Conservation (phyloP, 2,797 vertebrate species). For the Cynopterus sphinx region DNA sequence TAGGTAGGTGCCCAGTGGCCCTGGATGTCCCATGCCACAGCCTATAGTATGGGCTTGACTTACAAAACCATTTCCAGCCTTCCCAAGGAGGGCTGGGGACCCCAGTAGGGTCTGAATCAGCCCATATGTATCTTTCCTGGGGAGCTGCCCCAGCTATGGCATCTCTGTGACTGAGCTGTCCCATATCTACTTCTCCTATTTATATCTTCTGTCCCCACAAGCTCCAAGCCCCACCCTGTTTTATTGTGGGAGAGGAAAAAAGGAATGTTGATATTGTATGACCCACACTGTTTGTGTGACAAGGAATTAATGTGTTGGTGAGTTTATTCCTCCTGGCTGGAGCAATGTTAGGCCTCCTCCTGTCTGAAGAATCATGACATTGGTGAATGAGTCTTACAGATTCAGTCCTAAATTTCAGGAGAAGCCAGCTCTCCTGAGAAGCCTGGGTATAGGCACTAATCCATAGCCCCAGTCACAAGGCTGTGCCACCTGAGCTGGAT, state of each 20-base stretch:
- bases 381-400: conserved; percentile 65
- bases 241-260: neutral
- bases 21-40: too few relatives aligned
- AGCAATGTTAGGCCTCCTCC: conserved; percentile 8
- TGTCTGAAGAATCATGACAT: conserved; percentile 32
- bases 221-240: neutral
- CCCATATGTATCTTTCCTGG: neutral
- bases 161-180: neutral
- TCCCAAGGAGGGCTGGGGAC: neutral
- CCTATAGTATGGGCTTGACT: rapidly evolving
- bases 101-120: neutral
- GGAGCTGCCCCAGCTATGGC: neutral
- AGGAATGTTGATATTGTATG: neutral
- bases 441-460: neutral
- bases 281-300: neutral
- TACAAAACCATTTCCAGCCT: neutral
- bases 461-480: neutral
- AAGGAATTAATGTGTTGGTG: neutral
- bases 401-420: conserved; percentile 24
- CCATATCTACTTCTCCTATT: neutral
- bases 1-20: neutral
- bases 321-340: neutral
- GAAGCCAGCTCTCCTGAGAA: conserved; percentile 50
- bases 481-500: neutral
- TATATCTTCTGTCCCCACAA: neutral